Conservation (phyloP, 2,113 vertebrate species). For the Thalassoma bifasciatum region DNA sequence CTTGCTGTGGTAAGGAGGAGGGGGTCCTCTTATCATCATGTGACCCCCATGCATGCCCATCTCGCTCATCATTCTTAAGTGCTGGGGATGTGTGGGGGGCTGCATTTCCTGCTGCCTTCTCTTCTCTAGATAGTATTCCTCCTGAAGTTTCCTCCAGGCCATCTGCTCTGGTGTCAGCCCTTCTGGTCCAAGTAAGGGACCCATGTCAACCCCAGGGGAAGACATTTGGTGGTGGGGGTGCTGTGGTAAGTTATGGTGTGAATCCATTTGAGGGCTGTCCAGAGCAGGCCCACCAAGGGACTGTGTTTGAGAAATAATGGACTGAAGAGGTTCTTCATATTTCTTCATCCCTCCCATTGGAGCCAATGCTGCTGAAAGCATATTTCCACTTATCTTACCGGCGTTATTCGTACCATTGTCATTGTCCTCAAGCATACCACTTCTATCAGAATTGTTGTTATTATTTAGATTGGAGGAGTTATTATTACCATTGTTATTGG, state of each 20-base stretch:
- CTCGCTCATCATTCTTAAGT: conserved; percentile 91
- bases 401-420: conserved; percentile 68
- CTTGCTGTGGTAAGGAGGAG: conserved; percentile 97
- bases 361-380: conserved; percentile 57
- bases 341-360: conserved; percentile 86
- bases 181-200: conserved; percentile 90
- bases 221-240: conserved; percentile 81
- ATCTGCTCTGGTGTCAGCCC: conserved; percentile 94
- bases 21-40: conserved; percentile 91
- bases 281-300: conserved; percentile 86
- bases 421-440: conserved; percentile 64
- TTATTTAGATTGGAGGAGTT: conserved; percentile 70
- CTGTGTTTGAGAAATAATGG: conserved; percentile 96
- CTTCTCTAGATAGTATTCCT: conserved; percentile 97
- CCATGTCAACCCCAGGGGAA: conserved; percentile 88
- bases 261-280: conserved; percentile 85
- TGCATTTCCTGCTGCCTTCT: conserved; percentile 93
- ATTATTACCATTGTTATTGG: conserved; percentile 60
- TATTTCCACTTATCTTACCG: conserved; percentile 67
- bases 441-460: conserved; percentile 79
- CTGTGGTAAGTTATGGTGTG: conserved; percentile 75
- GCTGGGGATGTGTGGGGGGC: conserved; percentile 84
- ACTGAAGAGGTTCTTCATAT: conserved; percentile 95
- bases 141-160: conserved; percentile 97
- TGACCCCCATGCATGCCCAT: conserved; percentile 84